phyloP scores from a whole-genome alignment of 2,797 vertebrate genomes.

The Mormyrops attenuatus region DNA sequence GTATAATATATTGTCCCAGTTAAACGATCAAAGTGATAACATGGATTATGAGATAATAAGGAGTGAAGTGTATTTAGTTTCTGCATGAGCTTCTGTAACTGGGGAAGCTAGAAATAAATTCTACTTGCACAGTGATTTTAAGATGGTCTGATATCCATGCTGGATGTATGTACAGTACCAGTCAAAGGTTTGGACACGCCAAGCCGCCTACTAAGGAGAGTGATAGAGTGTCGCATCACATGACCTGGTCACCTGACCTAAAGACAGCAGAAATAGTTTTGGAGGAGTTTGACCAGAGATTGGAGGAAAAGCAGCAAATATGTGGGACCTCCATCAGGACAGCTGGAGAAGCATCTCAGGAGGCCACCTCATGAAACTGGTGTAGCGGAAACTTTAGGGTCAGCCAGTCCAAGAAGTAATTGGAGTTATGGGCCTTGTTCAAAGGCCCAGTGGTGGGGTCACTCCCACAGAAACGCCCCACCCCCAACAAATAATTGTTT shows the following conservation, averaged over 20 bases:
- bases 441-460: background rate
- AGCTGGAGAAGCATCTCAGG: background rate
- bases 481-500: background rate
- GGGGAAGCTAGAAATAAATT: background rate
- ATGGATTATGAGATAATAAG: background rate
- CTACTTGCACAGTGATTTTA: background rate
- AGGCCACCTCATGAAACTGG: background rate
- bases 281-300: background rate
- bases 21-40: constrained; percentile 11
- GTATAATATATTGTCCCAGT: constrained; percentile 6
- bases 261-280: background rate
- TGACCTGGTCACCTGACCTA: background rate
- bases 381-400: background rate
- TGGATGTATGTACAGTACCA: background rate
- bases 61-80: background rate
- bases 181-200: background rate
- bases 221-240: background rate
- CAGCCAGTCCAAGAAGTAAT: background rate
- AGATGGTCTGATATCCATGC: background rate
- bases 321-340: background rate
- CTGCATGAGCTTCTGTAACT: background rate
- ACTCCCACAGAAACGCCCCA: background rate
- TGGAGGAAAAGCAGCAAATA: background rate
- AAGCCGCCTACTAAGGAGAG: background rate
- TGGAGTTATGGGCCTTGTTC: background rate